Conservation (phyloP, 2,797 vertebrate genomes). For the Arremon brunneinucha region DNA sequence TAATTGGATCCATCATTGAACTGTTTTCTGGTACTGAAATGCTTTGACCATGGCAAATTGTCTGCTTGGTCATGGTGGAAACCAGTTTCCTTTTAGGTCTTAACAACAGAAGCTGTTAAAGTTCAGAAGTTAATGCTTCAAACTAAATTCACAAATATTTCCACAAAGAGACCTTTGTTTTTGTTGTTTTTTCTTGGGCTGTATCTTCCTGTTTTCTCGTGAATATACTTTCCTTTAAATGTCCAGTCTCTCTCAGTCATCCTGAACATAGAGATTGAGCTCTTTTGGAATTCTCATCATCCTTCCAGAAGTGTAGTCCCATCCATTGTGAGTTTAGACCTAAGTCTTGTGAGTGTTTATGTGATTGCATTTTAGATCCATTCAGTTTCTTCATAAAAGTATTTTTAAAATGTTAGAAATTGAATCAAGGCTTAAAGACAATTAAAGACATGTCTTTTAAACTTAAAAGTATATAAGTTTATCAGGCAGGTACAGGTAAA, state of each 20-base stretch:
- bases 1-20: constrained; percentile 21
- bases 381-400: neutral
- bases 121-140: neutral
- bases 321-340: neutral
- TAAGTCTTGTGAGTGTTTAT: neutral
- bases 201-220: neutral
- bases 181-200: neutral
- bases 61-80: neutral
- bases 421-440: neutral
- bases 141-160: neutral
- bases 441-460: neutral
- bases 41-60: constrained; percentile 3
- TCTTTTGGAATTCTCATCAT: neutral
- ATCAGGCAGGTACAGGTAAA: neutral
- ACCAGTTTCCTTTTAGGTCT: neutral
- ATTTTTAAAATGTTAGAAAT: neutral
- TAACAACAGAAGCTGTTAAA: neutral
- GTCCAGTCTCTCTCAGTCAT: neutral
- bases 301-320: neutral
- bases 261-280: neutral
- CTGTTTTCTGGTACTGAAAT: constrained; percentile 10
- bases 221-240: neutral
- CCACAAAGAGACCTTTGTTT: neutral
- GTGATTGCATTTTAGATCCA: neutral
- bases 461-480: neutral